A percentile compares a stretch with the other conserved stretches of the same genome.
Evolutionary conservation across 2,113 vertebrate genomes (phyloP).

Genomic region (Hepsetus odoe): DNA sequence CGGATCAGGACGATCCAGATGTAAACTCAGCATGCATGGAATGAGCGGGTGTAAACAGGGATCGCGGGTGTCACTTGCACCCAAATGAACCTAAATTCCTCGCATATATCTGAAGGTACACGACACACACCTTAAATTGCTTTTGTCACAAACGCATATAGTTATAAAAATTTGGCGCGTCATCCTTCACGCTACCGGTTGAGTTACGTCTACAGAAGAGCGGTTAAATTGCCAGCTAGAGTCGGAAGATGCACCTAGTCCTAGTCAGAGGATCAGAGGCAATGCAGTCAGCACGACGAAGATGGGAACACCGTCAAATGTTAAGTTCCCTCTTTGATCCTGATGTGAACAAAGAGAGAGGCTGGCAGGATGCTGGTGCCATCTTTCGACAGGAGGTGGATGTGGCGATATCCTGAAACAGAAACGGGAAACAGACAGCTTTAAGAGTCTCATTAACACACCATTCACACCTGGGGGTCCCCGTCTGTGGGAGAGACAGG

Average conservation of each 20-base stretch:
- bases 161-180: conserved; percentile 26
- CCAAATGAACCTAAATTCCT: neutral
- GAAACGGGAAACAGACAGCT: neutral
- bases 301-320: neutral
- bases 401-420: conserved; percentile 88
- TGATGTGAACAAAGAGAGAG: conserved; percentile 87
- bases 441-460: no score
- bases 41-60: no score
- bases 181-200: neutral
- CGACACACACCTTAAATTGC: neutral
- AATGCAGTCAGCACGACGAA: neutral
- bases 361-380: conserved; percentile 88
- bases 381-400: conserved; percentile 91
- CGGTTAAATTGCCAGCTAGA: no score
- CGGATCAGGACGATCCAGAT: no score
- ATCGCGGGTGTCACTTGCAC: no score
- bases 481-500: no score
- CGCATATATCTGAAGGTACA: neutral
- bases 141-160: neutral
- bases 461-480: no score
- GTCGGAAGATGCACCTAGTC: neutral
- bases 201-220: neutral
- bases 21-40: no score
- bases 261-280: neutral
- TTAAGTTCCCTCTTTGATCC: conserved; percentile 66